Conservation (phyloP, 2,113 vertebrate species). For the Pyxicephalus adspersus region DNA sequence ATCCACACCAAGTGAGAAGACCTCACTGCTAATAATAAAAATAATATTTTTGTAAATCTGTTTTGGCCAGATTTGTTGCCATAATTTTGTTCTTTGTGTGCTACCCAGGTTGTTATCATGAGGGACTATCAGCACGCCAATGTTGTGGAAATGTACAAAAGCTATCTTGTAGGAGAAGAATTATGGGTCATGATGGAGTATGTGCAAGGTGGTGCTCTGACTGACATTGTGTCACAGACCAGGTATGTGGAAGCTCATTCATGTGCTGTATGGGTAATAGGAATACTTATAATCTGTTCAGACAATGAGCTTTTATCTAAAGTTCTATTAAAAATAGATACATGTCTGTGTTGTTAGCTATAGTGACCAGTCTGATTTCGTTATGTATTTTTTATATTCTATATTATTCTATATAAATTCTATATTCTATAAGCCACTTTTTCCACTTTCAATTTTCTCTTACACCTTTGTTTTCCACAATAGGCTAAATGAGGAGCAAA, state of each 20-base stretch:
- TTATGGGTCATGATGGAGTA: conserved; percentile 99
- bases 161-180: conserved; percentile 95
- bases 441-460: too few species aligned
- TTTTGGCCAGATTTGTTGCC: background rate
- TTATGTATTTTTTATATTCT: background rate
- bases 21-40: too few species aligned
- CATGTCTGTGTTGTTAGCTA: background rate
- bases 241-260: conserved; percentile 73
- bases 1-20: too few species aligned
- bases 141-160: conserved; percentile 98
- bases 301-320: too few species aligned
- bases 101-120: conserved; percentile 95
- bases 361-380: background rate
- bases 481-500: conserved; percentile 96
- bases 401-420: too few species aligned
- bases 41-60: too few species aligned
- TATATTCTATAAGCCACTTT: too few species aligned
- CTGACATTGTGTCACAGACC: conserved; percentile 96
- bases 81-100: conserved; percentile 36
- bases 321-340: too few species aligned
- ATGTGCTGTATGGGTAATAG: too few species aligned
- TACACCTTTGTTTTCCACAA: background rate
- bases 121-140: conserved; percentile 96
- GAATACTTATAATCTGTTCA: background rate
- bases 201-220: conserved; percentile 95